Evolutionary conservation across 2,113 vertebrate genomes (phyloP).

Genomic region (Oncorhynchus mykiss): DNA sequence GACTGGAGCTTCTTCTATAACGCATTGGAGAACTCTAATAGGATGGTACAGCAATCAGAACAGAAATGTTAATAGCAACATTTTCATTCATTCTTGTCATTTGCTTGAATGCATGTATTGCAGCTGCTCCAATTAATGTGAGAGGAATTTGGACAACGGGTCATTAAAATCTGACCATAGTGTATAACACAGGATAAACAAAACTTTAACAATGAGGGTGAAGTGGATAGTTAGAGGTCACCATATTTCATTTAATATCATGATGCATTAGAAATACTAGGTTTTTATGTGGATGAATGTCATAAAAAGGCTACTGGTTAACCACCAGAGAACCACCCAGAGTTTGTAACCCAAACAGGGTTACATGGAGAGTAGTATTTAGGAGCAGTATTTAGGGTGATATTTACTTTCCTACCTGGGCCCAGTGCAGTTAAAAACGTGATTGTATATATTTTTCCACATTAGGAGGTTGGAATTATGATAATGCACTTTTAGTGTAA

Average conservation of each 20-base stretch:
- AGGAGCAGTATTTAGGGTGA: slow-evolving; percentile 56
- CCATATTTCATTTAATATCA: slow-evolving; percentile 62
- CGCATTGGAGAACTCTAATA: slow-evolving; percentile 59
- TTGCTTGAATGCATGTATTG: background rate
- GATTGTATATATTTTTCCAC: slow-evolving; percentile 14
- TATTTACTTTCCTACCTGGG: slow-evolving; percentile 59
- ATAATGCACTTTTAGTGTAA: too few species aligned
- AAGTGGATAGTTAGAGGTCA: slow-evolving; percentile 14
- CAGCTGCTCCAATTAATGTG: background rate
- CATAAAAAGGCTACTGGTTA: slow-evolving; percentile 52
- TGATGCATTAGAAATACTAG: slow-evolving; percentile 59
- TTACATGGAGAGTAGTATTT: background rate
- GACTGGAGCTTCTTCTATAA: slow-evolving; percentile 42
- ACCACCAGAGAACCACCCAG: slow-evolving; percentile 38
- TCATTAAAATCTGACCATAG: slow-evolving; percentile 5
- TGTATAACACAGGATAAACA: background rate
- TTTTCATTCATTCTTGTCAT: slow-evolving; percentile 38
- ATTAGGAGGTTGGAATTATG: too few species aligned
- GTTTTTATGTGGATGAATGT: slow-evolving; percentile 40
- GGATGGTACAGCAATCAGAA: slow-evolving; percentile 51
- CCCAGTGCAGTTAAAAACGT: too few species aligned
- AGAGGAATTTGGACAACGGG: background rate
- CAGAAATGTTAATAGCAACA: slow-evolving; percentile 45
- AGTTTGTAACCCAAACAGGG: background rate
- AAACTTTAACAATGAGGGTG: background rate